Evolutionary conservation across 2,113 vertebrate genomes (phyloP).

Genomic region (Cavia porcellus): DNA sequence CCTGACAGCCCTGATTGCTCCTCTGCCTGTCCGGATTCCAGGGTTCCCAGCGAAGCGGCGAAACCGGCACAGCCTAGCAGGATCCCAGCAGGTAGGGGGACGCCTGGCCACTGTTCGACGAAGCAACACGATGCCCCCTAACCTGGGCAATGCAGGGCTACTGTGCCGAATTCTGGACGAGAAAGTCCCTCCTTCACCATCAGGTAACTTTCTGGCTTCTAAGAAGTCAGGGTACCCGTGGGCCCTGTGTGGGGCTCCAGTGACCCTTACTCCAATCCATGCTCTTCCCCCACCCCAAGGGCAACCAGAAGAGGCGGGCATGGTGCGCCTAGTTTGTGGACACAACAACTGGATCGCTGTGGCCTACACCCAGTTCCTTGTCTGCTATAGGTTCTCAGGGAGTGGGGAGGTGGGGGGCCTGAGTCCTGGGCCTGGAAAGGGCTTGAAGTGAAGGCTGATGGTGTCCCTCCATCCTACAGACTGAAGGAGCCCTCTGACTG

Average conservation of each 20-base stretch:
- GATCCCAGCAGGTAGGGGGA: slow-evolving; percentile 88
- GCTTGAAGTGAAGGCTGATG: not conserved
- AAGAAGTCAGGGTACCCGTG: not conserved
- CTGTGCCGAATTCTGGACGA: slow-evolving; percentile 91
- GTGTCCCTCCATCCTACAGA: slow-evolving; percentile 80
- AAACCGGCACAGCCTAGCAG: slow-evolving; percentile 93
- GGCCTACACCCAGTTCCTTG: slow-evolving; percentile 94
- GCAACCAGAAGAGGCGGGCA: slow-evolving; percentile 88
- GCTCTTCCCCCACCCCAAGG: slow-evolving; percentile 77
- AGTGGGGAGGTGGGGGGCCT: not conserved
- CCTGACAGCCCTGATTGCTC: not conserved
- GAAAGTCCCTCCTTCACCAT: slow-evolving; percentile 78
- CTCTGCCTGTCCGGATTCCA: slow-evolving; percentile 51
- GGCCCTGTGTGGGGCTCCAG: not conserved
- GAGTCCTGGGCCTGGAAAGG: not conserved
- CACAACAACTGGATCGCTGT: slow-evolving; percentile 97
- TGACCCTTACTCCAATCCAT: not conserved
- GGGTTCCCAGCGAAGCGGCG: slow-evolving; percentile 92
- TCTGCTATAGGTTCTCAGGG: slow-evolving; percentile 92
- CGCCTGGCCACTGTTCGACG: slow-evolving; percentile 90
- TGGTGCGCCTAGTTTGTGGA: slow-evolving; percentile 94
- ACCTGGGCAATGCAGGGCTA: slow-evolving; percentile 91
- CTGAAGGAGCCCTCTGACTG: slow-evolving; percentile 95
- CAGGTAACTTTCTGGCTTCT: slow-evolving; percentile 51
- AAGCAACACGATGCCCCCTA: slow-evolving; percentile 96